These are phyloP conservation scores for Autographa pulchrina DNA, from an alignment of 2,888 invertebrate species.

Conservation along the genomic window DNA sequence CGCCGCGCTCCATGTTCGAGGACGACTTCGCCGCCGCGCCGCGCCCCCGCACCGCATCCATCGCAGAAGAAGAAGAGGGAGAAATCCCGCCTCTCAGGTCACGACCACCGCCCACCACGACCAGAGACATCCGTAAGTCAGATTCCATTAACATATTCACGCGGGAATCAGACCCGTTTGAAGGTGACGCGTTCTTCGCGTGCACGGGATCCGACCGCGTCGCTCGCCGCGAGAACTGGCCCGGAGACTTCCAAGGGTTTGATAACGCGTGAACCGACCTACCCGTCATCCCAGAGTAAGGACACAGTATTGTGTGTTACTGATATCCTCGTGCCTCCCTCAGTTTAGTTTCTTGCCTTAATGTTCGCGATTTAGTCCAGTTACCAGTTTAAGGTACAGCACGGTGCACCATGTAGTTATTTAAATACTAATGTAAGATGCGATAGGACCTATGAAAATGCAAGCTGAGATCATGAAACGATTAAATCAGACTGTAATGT, in stretches of 20 bases:
- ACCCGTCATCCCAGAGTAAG: not conserved
- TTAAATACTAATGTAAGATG: no score
- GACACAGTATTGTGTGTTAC: not conserved
- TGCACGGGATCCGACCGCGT: conserved; percentile 85
- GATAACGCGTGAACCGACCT: conserved; percentile 77
- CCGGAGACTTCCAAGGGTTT: conserved; percentile 85
- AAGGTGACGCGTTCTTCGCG: conserved; percentile 96
- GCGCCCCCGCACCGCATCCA: conserved; percentile 81
- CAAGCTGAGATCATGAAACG: no score
- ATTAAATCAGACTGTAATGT: not conserved
- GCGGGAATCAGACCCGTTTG: conserved; percentile 96
- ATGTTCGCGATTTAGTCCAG: not conserved
- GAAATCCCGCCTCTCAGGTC: conserved; percentile 79
- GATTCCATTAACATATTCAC: conserved; percentile 97
- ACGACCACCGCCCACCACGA: conserved; percentile 74
- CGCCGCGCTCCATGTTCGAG: conserved; percentile 90
- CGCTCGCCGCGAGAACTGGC: conserved; percentile 86
- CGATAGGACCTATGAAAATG: no score
- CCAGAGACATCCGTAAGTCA: conserved; percentile 94
- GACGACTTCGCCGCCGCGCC: conserved; percentile 91
- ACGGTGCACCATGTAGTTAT: no score
- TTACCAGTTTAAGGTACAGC: not conserved
- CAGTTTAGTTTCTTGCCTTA: not conserved
- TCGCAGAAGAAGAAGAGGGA: conserved; percentile 84
- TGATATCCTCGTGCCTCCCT: conserved; percentile 4